Evolutionary conservation across 2,797 vertebrate species (phyloP), one percentile per base, ranked within the genome.

Genomic region (Danio choprae): DNA sequence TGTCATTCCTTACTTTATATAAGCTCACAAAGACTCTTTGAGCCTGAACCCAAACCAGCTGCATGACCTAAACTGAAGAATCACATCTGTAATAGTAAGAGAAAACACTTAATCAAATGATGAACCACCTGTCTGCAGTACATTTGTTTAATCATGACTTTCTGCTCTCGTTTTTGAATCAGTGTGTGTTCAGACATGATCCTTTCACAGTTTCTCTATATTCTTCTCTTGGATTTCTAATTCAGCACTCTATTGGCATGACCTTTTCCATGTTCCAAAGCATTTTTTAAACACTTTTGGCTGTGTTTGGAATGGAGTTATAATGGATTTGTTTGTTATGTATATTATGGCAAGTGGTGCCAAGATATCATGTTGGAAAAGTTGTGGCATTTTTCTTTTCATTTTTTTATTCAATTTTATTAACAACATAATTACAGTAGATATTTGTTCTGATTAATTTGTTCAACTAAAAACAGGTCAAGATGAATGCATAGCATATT

Each of bases 31-130:
- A 10, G 4, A 72, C 4, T 38, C 53, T 73, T 11, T 74, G 40
- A 18, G 40, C 53, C 77, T 20, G 62, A 46, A 74, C 41, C 50
- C 29, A 51, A 65, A 36, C 29, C 44, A 67, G 48, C 40, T 77
- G 53, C 69, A 65, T 44, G 16, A 20, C 15, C 29, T 40, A n/a
- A 15, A 53, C 29, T 46, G 55, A 67, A 67, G 43, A 46, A 18
- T 15, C 11, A 44, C 6, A 18, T 20, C 16, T 55, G 68, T 55
- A 41, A 68, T 36, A n/a, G n/a, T n/a, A n/a, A 29, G 29, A 29
- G 29, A 29, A 29, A 4, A 71, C 20, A 11, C n/a, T 65, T n/a
- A 64, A 15, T 22, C 18, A 11, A 22, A 22, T 22, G 10, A 65
- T 20, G 15, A n/a, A 38, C 29, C 2, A 5, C 68, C 50, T 71